Base-by-base conservation (phyloP, 2,797 vertebrate species). In the Hybognathus amarus region DNA sequence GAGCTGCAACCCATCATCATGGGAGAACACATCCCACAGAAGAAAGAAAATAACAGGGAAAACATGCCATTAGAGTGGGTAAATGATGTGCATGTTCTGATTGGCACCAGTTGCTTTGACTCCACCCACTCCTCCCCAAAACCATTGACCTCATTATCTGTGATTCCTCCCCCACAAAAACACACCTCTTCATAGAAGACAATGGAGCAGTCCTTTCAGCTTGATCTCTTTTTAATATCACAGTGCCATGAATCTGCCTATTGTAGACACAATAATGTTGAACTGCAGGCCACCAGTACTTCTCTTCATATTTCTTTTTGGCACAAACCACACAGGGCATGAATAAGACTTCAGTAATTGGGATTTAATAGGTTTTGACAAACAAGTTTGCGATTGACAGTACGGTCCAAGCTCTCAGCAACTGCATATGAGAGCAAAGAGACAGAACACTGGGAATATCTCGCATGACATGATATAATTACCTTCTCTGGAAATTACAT, bases 301-400 rank as follows among this genome's bases (percentile, higher is more conserved):
- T 83, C 78, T 79, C 79, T 74, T 88, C 82, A 84, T 76, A 56
- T 86, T 87, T 87, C 80, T 56, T 64, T 54, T 84, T 86, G 74
- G 83, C 83, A 83, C 67, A 67, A 82, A 70, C 69, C 54, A 42
- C 18, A 61, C 22, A 17, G 76, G 22, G 61, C 63, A 80, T 69
- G 76, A 87, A 86, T 75, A n/a, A n/a, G n/a, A 63, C 85, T 87
- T 85, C 71, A 87, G 82, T 83, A 81, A 88, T 88, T 87, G 85
- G 61, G 77, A 85, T 90, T 91, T 88, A 91, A 89, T 89, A 66
- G 71, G 69, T 67, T 81, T 80, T 79, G 84, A 91, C 87, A 85
- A 89, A 87, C 70, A 63, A 79, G 76, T 71, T 78, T 52, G 56
- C 66, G 56, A 87, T 82, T 85, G 88, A 88, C 84, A 83, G 63